Base-by-base conservation (phyloP, 2,113 vertebrate genomes). In the Scalopus aquaticus region DNA sequence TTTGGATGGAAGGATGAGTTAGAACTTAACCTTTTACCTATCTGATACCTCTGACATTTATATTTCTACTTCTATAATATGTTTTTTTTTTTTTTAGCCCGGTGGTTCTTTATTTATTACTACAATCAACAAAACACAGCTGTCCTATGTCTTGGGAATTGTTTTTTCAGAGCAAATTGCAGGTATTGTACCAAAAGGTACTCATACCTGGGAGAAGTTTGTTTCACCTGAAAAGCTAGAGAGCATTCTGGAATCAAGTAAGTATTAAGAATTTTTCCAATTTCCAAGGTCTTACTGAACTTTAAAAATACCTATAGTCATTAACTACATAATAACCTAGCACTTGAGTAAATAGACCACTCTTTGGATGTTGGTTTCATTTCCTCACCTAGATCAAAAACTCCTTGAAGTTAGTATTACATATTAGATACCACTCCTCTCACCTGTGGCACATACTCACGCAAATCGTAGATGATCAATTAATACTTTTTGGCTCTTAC, bases 191-290 rank as follows among this genome's bases (percentile, higher is more conserved):
- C 99, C 99, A n/a, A 98, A 97, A 32, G 99, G 99, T 94, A 99
- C 99, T 35, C 99, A 99, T 19, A 98, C 99, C 44, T 99, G 99
- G 99, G 99, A 99, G 67, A 99, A 99, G 94, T 99, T 99, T 96
- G 98, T 99, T 97, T 98, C 98, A 86, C 99, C 99, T 0, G 99
- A 98, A 94, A 99, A 99, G 37, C 97, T 99, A 96, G 98, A 99
- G 97, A 96, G 85, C 65, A 97, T 99, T 94, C 98, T 99, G 95
- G 99, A 99, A 98, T 98, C 99, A 88, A 98, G 99, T 99, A 98
- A 99, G 99, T 99, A 87, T 94, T 91, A 96, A 73, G 4, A 49
- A 51, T 65, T 58, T 96, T 93, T 79, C 28, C 54, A 87, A 5
- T 86, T 76, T 89, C 79, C n/a, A 83, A 76, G 22, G 35, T 10